Evolutionary conservation across 2,888 invertebrate species (phyloP).

Genomic region (Mylabris sibirica): DNA sequence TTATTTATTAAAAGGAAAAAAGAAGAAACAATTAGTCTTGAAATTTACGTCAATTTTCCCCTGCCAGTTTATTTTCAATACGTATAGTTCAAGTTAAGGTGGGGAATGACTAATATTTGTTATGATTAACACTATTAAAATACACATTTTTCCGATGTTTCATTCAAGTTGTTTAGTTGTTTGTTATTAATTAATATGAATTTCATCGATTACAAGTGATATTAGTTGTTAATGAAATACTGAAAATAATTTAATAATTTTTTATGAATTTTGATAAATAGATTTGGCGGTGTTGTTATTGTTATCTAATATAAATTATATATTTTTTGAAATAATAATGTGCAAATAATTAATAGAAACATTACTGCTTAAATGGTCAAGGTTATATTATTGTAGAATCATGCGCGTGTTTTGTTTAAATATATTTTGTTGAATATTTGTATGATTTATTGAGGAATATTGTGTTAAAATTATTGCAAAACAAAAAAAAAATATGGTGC

Average conservation of each 20-base stretch:
- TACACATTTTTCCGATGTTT: neutral
- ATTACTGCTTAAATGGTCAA: constrained; percentile 42
- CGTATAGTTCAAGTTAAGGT: neutral
- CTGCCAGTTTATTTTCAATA: neutral
- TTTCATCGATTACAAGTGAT: neutral
- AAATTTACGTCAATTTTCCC: constrained; percentile 4
- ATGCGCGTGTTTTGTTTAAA: constrained; percentile 33
- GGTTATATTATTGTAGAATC: constrained; percentile 37
- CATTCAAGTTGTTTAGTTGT: neutral
- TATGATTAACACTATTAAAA: constrained; percentile 7
- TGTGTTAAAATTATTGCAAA: constrained; percentile 13
- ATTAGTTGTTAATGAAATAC: neutral
- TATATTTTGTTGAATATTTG: constrained; percentile 20
- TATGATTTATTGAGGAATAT: constrained; percentile 13
- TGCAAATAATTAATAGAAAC: constrained; percentile 34
- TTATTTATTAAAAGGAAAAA: too few species aligned
- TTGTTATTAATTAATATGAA: neutral
- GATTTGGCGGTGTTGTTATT: neutral
- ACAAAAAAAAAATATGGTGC: constrained; percentile 37
- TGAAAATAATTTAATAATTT: too few species aligned
- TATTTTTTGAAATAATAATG: constrained; percentile 23
- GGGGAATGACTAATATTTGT: constrained; percentile 14
- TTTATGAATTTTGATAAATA: neutral
- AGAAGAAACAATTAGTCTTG: neutral
- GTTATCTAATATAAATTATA: neutral